Evolutionary conservation across 2,888 invertebrate genomes (phyloP), one percentile per base, ranked within the genome.

Genomic region (Scaptomyza flava): DNA sequence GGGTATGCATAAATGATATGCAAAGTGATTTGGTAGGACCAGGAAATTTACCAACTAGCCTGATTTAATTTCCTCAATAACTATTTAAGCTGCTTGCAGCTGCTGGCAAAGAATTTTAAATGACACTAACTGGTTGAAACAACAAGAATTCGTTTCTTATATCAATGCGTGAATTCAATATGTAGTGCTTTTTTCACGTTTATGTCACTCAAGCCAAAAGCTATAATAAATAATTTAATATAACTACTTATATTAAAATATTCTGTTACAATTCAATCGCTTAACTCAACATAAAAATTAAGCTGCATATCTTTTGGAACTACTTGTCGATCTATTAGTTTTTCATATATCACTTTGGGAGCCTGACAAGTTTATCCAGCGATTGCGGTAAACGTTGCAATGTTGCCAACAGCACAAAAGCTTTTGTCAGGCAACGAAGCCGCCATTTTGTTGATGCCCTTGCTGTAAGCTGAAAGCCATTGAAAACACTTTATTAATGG

Each of bases 401-500:
- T 20, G 48, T 48, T 47, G 57, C 51, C 66, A 67, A 56, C 62
- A 69, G 14, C 8, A 14, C 56, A 60, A 68, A 64, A 33, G 48
- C n/a, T 51, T 27, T 58, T 41, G 56, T 38, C 27, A 48, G 42
- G 48, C 52, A 38, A 23, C 36, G 48, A 50, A 51, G 34, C 54
- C 50, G 53, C 56, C 68, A 64, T 71, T 76, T 73, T 43, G 64
- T 46, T 9, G 62, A 34, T 34, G 56, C 6, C 70, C 20, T 53
- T 77, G 73, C 77, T 65, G 70, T 70, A 64, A 48, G 62, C 57
- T 51, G 60, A 73, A 78, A 70, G 72, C 64, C 76, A 87, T 86
- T 70, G 66, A 68, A 69, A 69, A 67, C 68, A 73, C 77, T 76
- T 82, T 85, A 87, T 85, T 82, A 82, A 82, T 86, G 80, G 83